Percentiles rank a stretch among this genome's conserved stretches.
phyloP scores from a whole-genome alignment of 2,888 invertebrate species.

The Mimas tiliae region DNA sequence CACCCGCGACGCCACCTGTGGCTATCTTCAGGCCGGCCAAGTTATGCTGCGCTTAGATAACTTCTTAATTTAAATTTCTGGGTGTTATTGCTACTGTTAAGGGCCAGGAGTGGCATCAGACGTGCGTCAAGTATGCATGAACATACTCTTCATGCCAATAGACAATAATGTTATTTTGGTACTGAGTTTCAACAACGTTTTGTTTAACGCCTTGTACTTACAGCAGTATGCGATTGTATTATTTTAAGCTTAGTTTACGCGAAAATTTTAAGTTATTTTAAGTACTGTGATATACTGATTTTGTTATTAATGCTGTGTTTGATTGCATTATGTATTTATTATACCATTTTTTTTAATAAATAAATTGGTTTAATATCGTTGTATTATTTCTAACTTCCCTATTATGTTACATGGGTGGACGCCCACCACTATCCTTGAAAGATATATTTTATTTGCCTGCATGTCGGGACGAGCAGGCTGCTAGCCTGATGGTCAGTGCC shows the following conservation, averaged over 20 bases:
- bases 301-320: conserved; percentile 22
- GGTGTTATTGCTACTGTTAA: no score
- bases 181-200: background rate
- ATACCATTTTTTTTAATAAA: conserved; percentile 23
- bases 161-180: background rate
- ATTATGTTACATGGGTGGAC: background rate
- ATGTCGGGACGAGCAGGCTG: no score
- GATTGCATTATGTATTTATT: conserved; percentile 22
- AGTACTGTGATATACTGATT: conserved; percentile 23
- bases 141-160: no score
- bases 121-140: no score
- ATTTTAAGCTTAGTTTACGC: conserved; percentile 19
- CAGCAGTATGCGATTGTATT: conserved; percentile 13
- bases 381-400: background rate
- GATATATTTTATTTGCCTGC: no score
- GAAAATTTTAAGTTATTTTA: conserved; percentile 19
- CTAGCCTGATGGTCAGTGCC: no score
- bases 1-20: no score
- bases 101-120: no score
- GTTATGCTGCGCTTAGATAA: no score
- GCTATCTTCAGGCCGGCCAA: no score
- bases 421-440: no score
- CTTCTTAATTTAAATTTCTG: no score
- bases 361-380: background rate
- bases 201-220: conserved; percentile 2